phyloP scores from a whole-genome alignment of 2,113 vertebrate genomes.

The Eublepharis macularius region DNA sequence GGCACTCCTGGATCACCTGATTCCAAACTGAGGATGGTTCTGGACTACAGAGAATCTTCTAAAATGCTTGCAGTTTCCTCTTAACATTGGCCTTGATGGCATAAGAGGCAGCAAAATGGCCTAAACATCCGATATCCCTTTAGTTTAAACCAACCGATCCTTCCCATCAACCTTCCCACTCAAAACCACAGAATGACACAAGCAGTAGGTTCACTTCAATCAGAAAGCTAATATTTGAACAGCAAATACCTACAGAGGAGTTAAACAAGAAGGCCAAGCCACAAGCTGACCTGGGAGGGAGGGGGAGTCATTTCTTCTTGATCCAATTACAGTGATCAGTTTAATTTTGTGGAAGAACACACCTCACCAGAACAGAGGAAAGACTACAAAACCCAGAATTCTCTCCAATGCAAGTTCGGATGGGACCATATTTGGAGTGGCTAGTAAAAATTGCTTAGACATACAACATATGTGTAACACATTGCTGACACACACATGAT shows the following conservation, averaged over 20 bases:
- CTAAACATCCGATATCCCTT: background rate
- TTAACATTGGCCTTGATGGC: too few relatives aligned
- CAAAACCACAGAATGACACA: background rate
- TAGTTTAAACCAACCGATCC: background rate
- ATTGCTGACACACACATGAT: too few relatives aligned
- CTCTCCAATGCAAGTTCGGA: background rate
- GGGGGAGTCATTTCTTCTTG: background rate
- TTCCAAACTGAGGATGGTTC: background rate
- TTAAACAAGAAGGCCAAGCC: background rate
- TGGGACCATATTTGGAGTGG: background rate
- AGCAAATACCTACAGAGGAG: background rate
- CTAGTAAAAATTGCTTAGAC: background rate
- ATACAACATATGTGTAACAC: too few relatives aligned
- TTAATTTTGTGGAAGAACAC: background rate
- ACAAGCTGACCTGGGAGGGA: background rate
- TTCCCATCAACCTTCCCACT: background rate
- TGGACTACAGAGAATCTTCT: background rate
- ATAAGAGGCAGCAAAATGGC: background rate
- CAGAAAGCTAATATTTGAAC: background rate
- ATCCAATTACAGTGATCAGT: background rate
- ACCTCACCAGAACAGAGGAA: background rate
- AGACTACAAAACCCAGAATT: background rate
- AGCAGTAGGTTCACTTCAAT: background rate
- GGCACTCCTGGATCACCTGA: background rate
- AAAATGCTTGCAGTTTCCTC: background rate